Evolutionary conservation across 2,113 vertebrate genomes (phyloP).

Genomic region (Platichthys stellatus): DNA sequence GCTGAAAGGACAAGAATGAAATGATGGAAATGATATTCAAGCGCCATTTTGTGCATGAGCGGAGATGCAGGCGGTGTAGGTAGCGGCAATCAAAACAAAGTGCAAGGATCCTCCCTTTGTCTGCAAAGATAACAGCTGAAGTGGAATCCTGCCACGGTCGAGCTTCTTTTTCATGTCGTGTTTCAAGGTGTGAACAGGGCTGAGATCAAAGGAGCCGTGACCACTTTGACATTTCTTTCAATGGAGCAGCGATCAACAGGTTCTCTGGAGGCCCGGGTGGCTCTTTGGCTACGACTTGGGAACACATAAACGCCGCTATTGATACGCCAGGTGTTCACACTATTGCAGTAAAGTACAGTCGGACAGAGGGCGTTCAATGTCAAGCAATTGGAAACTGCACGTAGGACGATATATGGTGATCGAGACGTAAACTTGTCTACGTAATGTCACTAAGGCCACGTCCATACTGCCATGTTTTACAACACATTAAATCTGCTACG

Average conservation of each 20-base stretch:
- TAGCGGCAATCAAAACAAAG: conserved; percentile 72
- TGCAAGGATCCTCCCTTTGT: conserved; percentile 66
- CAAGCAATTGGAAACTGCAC: too few species aligned
- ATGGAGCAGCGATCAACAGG: conserved; percentile 53
- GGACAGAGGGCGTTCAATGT: too few species aligned
- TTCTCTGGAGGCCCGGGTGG: not conserved
- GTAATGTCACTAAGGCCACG: too few species aligned
- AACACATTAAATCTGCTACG: too few species aligned
- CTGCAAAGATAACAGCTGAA: conserved; percentile 61
- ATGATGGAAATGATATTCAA: conserved; percentile 72
- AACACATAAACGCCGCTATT: too few species aligned
- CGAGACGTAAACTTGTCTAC: too few species aligned
- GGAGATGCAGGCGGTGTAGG: conserved; percentile 72
- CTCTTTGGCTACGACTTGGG: not conserved
- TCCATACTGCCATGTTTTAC: too few species aligned
- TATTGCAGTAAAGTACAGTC: too few species aligned
- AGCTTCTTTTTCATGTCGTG: conserved; percentile 50
- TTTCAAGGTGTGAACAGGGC: conserved; percentile 67
- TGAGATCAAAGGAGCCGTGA: conserved; percentile 59
- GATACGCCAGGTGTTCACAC: too few species aligned
- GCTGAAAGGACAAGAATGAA: conserved; percentile 70
- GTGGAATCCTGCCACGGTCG: conserved; percentile 51
- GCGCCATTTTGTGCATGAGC: conserved; percentile 70
- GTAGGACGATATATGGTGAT: too few species aligned
- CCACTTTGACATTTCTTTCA: conserved; percentile 33